Evolutionary conservation across 1,140 invertebrate species (phyloP).

Genomic region (Episyrphus balteatus): DNA sequence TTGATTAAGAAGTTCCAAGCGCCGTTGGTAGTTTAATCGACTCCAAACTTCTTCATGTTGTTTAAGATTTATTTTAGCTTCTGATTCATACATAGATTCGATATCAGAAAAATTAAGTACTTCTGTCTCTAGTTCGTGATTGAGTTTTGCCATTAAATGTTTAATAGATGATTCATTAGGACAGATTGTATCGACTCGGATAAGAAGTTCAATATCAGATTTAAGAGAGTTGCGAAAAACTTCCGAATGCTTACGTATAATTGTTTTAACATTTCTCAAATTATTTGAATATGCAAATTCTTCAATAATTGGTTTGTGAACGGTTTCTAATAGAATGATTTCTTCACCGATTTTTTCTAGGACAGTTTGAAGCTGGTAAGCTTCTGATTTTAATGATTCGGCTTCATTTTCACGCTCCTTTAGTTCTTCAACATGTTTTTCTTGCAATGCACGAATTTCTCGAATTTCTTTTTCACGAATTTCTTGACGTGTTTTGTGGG

Average conservation of each 20-base stretch:
- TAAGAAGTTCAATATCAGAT: slow-evolving; percentile 21
- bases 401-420: slow-evolving; percentile 22
- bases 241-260: slow-evolving; percentile 26
- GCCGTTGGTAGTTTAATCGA: slow-evolving; percentile 11
- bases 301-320: slow-evolving; percentile 9
- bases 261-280: slow-evolving; percentile 28
- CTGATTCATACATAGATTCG: slow-evolving; percentile 35
- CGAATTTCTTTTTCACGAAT: slow-evolving; percentile 27
- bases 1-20: slow-evolving; percentile 17
- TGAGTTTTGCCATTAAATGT: slow-evolving; percentile 14
- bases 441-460: slow-evolving; percentile 24
- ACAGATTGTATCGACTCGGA: slow-evolving; percentile 18
- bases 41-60: slow-evolving; percentile 25
- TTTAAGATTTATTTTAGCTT: slow-evolving; percentile 25
- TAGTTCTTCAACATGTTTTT: slow-evolving; percentile 23
- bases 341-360: slow-evolving; percentile 23
- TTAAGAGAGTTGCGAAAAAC: slow-evolving; percentile 22
- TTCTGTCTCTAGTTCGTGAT: slow-evolving; percentile 18
- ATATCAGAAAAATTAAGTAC: slow-evolving; percentile 14
- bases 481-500: slow-evolving; percentile 22
- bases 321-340: slow-evolving; percentile 17
- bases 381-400: slow-evolving; percentile 21
- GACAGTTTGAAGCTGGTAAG: slow-evolving; percentile 18
- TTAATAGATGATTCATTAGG: slow-evolving; percentile 15
- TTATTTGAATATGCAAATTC: slow-evolving; percentile 18